Evolutionary conservation across 1,140 invertebrate species (phyloP).

Genomic region (Caligus rogercresseyi): DNA sequence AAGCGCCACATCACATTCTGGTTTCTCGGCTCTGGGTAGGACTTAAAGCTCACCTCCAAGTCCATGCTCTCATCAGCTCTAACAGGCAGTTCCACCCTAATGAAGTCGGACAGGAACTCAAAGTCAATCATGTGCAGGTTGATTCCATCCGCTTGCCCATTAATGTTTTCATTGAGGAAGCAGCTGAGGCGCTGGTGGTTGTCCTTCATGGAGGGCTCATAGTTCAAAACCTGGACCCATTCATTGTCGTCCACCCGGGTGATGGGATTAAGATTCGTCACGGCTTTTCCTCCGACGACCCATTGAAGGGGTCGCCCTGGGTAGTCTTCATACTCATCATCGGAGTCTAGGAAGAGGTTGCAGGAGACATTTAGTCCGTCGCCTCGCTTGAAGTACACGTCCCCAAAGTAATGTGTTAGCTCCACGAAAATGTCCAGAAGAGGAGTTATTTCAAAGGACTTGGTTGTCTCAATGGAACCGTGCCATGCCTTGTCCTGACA

Average conservation of each 20-base stretch:
- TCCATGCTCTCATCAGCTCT: background rate
- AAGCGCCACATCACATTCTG: background rate
- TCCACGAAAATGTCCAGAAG: background rate
- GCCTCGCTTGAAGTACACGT: background rate
- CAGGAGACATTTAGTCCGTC: background rate
- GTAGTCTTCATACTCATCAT: background rate
- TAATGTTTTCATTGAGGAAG: background rate
- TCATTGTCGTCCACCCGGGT: background rate
- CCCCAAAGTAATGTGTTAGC: background rate
- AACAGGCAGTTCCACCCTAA: background rate
- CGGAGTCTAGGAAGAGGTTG: background rate
- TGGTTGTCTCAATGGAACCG: background rate
- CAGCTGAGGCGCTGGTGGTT: background rate
- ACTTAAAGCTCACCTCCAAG: background rate
- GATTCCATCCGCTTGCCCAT: background rate
- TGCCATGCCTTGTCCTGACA: background rate
- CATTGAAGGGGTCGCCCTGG: background rate
- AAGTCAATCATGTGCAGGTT: background rate
- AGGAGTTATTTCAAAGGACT: background rate
- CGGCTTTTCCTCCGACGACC: background rate
- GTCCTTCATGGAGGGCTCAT: background rate
- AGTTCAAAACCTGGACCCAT: background rate
- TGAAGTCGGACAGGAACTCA: background rate
- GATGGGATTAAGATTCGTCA: background rate
- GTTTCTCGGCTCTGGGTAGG: background rate